Evolutionary conservation across 2,797 vertebrate genomes (phyloP).

Genomic region (Babyrousa celebensis): DNA sequence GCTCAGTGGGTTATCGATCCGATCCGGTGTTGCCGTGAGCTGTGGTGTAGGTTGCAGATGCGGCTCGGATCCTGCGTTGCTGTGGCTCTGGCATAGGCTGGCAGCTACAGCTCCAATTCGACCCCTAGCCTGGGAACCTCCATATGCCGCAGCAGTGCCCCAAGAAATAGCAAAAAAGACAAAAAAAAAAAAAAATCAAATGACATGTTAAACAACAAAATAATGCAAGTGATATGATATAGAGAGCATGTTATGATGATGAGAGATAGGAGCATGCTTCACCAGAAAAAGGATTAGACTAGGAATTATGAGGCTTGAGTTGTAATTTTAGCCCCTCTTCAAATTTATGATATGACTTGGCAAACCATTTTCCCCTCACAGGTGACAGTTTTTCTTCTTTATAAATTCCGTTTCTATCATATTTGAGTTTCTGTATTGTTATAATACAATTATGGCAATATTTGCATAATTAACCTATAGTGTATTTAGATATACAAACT

Average conservation of each 20-base stretch:
- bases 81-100: no score
- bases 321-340: not conserved
- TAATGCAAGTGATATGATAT: not conserved
- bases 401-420: slow-evolving; percentile 22
- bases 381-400: not conserved
- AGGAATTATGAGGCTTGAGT: not conserved
- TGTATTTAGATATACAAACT: not conserved
- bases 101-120: no score
- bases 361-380: not conserved
- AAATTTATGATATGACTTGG: not conserved
- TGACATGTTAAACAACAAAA: not conserved
- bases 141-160: no score
- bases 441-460: not conserved
- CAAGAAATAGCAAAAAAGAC: no score
- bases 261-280: not conserved
- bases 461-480: not conserved
- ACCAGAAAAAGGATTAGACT: not conserved
- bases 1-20: no score
- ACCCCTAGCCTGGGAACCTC: no score
- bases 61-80: no score
- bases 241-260: not conserved
- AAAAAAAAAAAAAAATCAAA: not conserved
- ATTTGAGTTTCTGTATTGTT: not conserved
- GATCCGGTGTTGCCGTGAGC: no score
- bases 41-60: no score